A percentile compares a stretch with the other conserved stretches of the same genome.
Conservation (phyloP, 2,797 vertebrate genomes). For the Cyclopterus lumpus region DNA sequence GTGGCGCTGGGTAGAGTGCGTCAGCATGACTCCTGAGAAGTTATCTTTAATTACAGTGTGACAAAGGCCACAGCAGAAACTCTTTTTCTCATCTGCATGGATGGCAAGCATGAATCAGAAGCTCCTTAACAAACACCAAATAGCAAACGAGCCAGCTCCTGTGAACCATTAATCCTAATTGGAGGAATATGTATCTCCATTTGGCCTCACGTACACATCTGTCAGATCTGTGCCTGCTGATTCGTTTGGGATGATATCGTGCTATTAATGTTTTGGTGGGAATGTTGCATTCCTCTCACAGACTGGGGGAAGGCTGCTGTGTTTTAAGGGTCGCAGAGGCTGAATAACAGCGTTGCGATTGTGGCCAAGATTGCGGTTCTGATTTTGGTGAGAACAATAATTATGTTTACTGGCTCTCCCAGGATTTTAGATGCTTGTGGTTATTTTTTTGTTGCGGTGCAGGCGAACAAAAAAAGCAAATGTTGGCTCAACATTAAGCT, state of each 20-base stretch:
- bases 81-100: slow-evolving; percentile 3
- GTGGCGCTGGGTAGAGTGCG: slow-evolving; percentile 5
- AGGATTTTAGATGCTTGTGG: slow-evolving; percentile 25
- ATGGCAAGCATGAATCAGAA: slow-evolving; percentile 27
- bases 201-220: slow-evolving; percentile 29
- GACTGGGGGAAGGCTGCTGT: slow-evolving; percentile 26
- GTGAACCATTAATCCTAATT: slow-evolving; percentile 40
- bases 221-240: slow-evolving; percentile 36
- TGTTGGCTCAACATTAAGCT: not conserved
- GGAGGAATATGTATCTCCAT: slow-evolving; percentile 20
- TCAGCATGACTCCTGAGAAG: slow-evolving; percentile 29
- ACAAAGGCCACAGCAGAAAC: slow-evolving; percentile 26
- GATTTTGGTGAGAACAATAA: slow-evolving; percentile 39
- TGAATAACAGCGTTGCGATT: slow-evolving; percentile 40
- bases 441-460: slow-evolving; percentile 27
- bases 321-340: slow-evolving; percentile 28
- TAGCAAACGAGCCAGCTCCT: slow-evolving; percentile 13
- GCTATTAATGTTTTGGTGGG: not conserved
- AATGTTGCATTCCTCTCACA: slow-evolving; percentile 8
- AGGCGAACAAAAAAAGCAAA: not conserved
- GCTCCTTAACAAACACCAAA: slow-evolving; percentile 25
- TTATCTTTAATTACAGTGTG: slow-evolving; percentile 37
- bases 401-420: slow-evolving; percentile 11
- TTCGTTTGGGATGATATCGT: slow-evolving; percentile 11
- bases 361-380: slow-evolving; percentile 18